Evolutionary conservation across 2,113 vertebrate species (phyloP), one percentile per base, ranked within the genome.

Genomic region (Isichthys henryi): DNA sequence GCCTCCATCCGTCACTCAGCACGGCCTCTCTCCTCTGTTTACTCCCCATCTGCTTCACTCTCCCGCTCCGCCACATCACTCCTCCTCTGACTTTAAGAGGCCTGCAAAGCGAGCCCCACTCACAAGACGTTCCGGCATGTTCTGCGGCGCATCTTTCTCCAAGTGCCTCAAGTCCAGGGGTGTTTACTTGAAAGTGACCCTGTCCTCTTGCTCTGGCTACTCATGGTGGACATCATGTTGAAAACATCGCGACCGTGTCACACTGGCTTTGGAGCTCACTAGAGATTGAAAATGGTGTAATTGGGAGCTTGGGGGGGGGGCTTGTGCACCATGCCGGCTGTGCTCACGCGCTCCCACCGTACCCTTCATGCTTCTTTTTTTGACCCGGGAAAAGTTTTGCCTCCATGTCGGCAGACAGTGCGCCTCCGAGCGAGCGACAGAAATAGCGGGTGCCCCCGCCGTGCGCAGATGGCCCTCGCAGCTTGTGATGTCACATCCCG

Each of bases 401-500:
- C 93, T 92, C 93, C 89, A 92, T 91, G 93, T 95, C 92, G 94
- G 92, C 94, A 93, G 91, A 93, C 92, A 92, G 90, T 90, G 91
- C 91, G 92, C 92, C 93, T 93, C 94, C 56, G 85, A 92, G 90
- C 70, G 31, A n/a, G 90, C 13, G 94, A 96, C 95, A 94, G 93
- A 96, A 96, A 96, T 96, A 96, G 94, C 92, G 93, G 89, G 91
- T 66, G 93, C 95, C 92, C 95, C 95, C 93, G 95, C 92, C 88
- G 93, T 9, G 94, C 93, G 91, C 96, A 96, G 96, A 96, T 96
- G 95, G 95, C 94, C 52, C 94, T 95, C 96, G 96, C 96, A 95
- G 95, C 95, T 96, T 95, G 95, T 95, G 93, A 95, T 93, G 94
- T 96, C 95, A 96, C 95, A 95, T 94, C 94, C 94, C 94, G 91